A percentile compares a stretch with the other conserved stretches of the same genome.
Evolutionary conservation across 2,888 invertebrate genomes (phyloP).

Genomic region (Rhamphomyia laevipes): DNA sequence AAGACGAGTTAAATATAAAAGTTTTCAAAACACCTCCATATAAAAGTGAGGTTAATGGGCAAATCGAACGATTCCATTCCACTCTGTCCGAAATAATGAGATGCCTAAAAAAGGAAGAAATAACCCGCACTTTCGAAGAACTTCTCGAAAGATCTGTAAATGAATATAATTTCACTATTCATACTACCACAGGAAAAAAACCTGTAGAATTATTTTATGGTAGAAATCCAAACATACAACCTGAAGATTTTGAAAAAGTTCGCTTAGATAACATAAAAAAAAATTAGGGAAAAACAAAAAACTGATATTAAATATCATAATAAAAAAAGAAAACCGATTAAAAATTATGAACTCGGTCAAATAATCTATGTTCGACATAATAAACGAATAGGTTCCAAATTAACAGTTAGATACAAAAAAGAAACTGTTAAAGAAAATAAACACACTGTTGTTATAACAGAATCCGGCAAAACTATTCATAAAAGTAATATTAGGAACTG

Average conservation of each 20-base stretch:
- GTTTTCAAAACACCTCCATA: constrained; percentile 10
- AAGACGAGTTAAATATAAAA: constrained; percentile 13
- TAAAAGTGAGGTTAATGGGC: no score
- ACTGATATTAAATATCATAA: no score
- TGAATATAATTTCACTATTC: constrained; percentile 13
- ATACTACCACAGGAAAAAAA: constrained; percentile 12
- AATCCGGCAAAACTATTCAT: no score
- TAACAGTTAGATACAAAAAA: no score
- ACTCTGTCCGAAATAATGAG: constrained; percentile 15
- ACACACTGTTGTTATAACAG: no score
- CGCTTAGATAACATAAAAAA: constrained; percentile 5
- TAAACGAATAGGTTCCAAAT: no score
- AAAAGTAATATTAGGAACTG: no score
- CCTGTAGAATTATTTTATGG: constrained; percentile 13
- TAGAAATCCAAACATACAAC: constrained; percentile 6
- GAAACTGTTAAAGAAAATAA: no score
- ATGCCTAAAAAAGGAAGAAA: constrained; percentile 11
- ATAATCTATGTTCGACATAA: no score
- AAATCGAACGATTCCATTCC: constrained; percentile 15
- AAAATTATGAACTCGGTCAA: no score
- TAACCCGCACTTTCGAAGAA: constrained; percentile 10
- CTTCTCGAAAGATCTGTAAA: constrained; percentile 11
- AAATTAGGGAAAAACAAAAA: constrained; percentile 8
- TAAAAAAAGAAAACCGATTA: no score
- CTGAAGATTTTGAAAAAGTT: constrained; percentile 6